phyloP scores from a whole-genome alignment of 2,797 vertebrate genomes.

The Halcyon smyrnensis region DNA sequence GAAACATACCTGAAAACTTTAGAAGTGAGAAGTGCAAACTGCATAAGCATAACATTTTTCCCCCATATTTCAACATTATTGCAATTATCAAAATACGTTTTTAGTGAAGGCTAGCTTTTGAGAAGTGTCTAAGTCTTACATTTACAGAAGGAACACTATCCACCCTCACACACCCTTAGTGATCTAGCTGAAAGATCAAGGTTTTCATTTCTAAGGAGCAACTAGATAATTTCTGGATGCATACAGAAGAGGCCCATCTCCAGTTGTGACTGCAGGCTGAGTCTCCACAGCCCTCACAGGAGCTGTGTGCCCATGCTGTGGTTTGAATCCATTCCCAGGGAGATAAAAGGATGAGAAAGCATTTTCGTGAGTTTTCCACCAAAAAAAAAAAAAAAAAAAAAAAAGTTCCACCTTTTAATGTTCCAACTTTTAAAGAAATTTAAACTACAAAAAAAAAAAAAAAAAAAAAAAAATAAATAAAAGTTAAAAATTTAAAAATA shows the following conservation, averaged over 20 bases:
- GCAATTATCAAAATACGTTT: not conserved
- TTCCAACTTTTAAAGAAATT: not conserved
- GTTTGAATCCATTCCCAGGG: not conserved
- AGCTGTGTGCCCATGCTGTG: not conserved
- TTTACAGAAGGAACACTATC: not conserved
- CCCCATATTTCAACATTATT: not conserved
- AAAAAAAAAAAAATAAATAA: too few species aligned
- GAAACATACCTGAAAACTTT: not conserved
- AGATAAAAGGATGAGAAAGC: not conserved
- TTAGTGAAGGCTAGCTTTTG: not conserved
- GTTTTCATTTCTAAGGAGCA: not conserved
- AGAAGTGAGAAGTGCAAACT: not conserved
- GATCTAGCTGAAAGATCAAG: not conserved
- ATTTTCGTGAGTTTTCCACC: not conserved
- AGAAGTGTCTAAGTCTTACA: not conserved
- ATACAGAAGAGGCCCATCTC: not conserved
- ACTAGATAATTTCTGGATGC: not conserved
- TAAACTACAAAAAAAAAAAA: too few species aligned
- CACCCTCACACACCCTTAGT: not conserved
- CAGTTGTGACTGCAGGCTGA: not conserved
- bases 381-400: too few species aligned
- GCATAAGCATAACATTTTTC: not conserved
- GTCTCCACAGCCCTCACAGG: rapidly evolving
- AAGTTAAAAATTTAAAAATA: not conserved
- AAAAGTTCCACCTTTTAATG: not conserved